These are phyloP conservation scores for Acronicta psi DNA, from an alignment of 2,888 invertebrate genomes.

Conservation along the genomic window DNA sequence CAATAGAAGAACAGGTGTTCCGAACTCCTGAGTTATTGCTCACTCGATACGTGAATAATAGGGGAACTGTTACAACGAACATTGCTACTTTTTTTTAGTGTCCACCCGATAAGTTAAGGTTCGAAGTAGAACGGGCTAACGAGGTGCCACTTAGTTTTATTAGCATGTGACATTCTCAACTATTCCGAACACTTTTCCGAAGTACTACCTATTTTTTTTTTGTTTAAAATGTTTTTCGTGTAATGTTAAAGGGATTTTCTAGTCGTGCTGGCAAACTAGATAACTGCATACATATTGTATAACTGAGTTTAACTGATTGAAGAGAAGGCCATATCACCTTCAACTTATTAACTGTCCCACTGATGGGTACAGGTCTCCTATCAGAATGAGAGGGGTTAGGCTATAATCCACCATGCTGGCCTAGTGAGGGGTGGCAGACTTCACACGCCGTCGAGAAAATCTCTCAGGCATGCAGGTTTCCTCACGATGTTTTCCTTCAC, in stretches of 20 bases:
- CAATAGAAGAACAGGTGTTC: constrained; percentile 74
- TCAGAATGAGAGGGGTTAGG: too few species aligned
- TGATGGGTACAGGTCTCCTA: too few species aligned
- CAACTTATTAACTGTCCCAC: too few species aligned
- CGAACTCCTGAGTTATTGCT: constrained; percentile 66
- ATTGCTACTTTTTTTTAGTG: constrained; percentile 41
- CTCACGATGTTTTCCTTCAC: too few species aligned
- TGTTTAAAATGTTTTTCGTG: constrained; percentile 28
- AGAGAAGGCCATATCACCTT: too few species aligned
- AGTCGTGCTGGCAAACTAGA: constrained; percentile 12
- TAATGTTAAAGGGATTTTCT: constrained; percentile 43
- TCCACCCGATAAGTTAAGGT: constrained; percentile 23
- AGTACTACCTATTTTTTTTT: constrained; percentile 12
- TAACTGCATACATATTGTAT: too few species aligned
- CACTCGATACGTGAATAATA: constrained; percentile 68
- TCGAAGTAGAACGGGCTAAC: constrained; percentile 9
- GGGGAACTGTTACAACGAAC: constrained; percentile 53
- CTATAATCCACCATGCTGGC: too few species aligned
- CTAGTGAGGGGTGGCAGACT: too few species aligned
- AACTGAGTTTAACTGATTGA: too few species aligned
- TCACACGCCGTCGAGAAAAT: too few species aligned
- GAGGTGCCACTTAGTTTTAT: constrained; percentile 28
- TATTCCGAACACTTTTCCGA: constrained; percentile 14
- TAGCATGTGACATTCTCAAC: constrained; percentile 7
- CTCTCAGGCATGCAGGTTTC: too few species aligned